Evolutionary conservation across 2,113 vertebrate genomes (phyloP).

Genomic region (Thinocorus orbignyianus): DNA sequence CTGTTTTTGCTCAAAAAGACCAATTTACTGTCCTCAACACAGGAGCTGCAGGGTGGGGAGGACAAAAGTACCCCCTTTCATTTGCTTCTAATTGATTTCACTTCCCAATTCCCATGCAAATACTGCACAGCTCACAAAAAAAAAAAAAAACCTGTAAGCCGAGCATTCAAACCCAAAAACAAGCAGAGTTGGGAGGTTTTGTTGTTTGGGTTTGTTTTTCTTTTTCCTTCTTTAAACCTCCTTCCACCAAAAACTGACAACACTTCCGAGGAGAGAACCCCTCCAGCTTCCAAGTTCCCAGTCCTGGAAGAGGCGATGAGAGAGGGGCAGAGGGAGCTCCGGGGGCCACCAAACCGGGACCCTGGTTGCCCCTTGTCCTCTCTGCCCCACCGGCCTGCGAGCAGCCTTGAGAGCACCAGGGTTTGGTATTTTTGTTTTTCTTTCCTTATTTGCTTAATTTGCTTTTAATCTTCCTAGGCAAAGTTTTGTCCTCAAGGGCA

Average conservation of each 20-base stretch:
- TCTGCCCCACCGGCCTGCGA: background rate
- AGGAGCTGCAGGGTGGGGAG: background rate
- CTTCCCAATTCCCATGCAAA: constrained; percentile 60
- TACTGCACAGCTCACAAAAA: background rate
- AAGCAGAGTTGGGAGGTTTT: background rate
- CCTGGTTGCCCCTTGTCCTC: background rate
- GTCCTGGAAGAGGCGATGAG: rapidly evolving
- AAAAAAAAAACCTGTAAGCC: background rate
- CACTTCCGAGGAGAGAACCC: background rate
- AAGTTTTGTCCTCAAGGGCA: background rate
- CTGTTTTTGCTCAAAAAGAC: background rate
- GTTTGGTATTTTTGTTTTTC: background rate
- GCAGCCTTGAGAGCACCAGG: background rate
- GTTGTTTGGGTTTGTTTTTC: background rate
- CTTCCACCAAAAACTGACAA: background rate
- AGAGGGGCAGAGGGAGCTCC: background rate
- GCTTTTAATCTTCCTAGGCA: background rate
- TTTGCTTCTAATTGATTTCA: constrained; percentile 13
- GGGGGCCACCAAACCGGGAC: background rate
- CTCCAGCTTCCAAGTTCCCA: background rate
- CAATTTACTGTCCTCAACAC: background rate
- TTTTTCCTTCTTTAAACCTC: background rate
- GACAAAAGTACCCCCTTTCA: background rate
- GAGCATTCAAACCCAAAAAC: background rate
- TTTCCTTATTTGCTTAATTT: background rate